Conservation (phyloP, 2,797 vertebrate species). For the Stomatorhinus walkeri region DNA sequence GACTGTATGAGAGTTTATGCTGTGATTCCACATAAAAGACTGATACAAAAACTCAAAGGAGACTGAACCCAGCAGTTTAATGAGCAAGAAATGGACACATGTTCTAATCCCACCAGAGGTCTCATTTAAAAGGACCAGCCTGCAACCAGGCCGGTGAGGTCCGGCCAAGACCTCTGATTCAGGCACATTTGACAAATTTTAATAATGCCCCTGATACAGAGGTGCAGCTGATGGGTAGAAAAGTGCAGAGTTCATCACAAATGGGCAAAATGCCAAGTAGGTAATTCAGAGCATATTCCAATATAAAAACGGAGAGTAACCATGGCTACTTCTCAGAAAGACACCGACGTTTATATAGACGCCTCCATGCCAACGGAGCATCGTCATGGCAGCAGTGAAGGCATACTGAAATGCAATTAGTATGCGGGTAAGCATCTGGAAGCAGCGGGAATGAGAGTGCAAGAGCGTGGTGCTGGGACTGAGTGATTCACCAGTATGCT, state of each 20-base stretch:
- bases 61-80: neutral
- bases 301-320: neutral
- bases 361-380: neutral
- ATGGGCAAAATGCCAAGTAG: neutral
- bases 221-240: neutral
- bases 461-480: neutral
- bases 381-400: neutral
- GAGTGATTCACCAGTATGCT: neutral
- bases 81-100: neutral
- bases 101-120: neutral
- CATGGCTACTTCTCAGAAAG: neutral
- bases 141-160: neutral
- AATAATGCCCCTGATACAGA: neutral
- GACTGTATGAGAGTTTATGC: neutral
- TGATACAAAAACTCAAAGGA: neutral
- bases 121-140: neutral
- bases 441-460: neutral
- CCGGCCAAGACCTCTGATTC: neutral
- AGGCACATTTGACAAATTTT: neutral
- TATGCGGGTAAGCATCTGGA: neutral
- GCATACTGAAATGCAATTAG: neutral
- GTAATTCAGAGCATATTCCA: neutral
- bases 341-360: neutral
- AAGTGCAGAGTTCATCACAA: neutral
- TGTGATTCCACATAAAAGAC: neutral